phyloP scores from a whole-genome alignment of 2,797 vertebrate genomes.

The Enteromius treurensis region DNA sequence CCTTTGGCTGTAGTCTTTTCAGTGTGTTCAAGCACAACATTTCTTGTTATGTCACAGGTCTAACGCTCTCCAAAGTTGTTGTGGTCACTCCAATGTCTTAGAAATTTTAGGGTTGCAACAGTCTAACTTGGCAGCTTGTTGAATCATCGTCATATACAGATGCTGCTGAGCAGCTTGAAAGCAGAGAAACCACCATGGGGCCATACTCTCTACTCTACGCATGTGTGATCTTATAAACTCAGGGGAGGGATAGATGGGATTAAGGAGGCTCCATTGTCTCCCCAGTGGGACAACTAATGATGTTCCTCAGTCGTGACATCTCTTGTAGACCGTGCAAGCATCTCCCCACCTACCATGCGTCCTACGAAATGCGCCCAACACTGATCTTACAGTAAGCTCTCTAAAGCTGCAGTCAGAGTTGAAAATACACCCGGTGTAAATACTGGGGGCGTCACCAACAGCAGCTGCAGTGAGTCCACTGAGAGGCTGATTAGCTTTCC shows the following conservation, averaged over 20 bases:
- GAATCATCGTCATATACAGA: slow-evolving; percentile 14
- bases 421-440: slow-evolving; percentile 59
- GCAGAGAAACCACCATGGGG: slow-evolving; percentile 45
- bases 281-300: slow-evolving; percentile 63
- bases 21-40: neutral
- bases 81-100: slow-evolving; percentile 2
- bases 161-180: slow-evolving; percentile 7
- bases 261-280: slow-evolving; percentile 55
- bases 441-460: slow-evolving; percentile 51
- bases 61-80: neutral
- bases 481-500: slow-evolving; percentile 60
- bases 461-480: slow-evolving; percentile 53
- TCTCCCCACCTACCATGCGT: slow-evolving; percentile 51
- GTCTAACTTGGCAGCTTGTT: neutral
- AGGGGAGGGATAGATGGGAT: slow-evolving; percentile 62
- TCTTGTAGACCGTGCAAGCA: slow-evolving; percentile 51
- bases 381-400: slow-evolving; percentile 60
- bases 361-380: slow-evolving; percentile 46
- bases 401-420: slow-evolving; percentile 61
- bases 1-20: neutral
- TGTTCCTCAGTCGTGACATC: slow-evolving; percentile 57
- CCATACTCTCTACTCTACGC: slow-evolving; percentile 28
- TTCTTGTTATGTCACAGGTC: neutral
- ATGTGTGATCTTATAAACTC: slow-evolving; percentile 63
- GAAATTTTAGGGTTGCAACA: neutral